Percentiles rank a stretch among this genome's conserved stretches.
These are phyloP conservation scores for Heliconius hermathena DNA, from an alignment of 1,140 invertebrate genomes.

Conservation along the genomic window DNA sequence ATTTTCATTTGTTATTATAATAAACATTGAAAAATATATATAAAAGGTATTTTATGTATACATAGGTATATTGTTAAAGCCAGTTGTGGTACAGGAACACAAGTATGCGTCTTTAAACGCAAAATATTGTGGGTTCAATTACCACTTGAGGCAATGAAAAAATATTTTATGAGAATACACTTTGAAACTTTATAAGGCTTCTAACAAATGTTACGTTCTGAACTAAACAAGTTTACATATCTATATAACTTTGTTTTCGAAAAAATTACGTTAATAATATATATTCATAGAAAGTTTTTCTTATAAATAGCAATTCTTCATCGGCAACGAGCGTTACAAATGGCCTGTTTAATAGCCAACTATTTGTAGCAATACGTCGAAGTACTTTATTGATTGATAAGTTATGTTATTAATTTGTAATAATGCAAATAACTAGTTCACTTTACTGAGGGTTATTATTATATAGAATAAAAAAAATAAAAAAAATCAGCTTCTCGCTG, in stretches of 20 bases:
- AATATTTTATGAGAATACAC: not conserved
- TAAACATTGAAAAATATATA: no score
- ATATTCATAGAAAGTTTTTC: slow-evolving; percentile 13
- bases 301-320: slow-evolving; percentile 26
- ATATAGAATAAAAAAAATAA: not conserved
- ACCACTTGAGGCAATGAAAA: not conserved
- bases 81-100: not conserved
- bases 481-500: no score
- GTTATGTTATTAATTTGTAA: not conserved
- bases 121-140: no score
- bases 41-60: no score
- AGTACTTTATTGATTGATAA: slow-evolving; percentile 22
- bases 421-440: not conserved
- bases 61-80: no score
- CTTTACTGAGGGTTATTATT: not conserved
- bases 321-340: slow-evolving; percentile 28
- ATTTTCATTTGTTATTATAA: no score
- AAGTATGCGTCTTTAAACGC: no score
- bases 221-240: not conserved
- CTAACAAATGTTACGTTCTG: not conserved
- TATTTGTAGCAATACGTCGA: slow-evolving; percentile 4
- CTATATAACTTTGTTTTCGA: not conserved
- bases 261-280: slow-evolving; percentile 10
- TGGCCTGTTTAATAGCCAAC: slow-evolving; percentile 14
- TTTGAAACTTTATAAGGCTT: not conserved